Conservation (phyloP, 2,888 invertebrate genomes). For the Amiota mariae region DNA sequence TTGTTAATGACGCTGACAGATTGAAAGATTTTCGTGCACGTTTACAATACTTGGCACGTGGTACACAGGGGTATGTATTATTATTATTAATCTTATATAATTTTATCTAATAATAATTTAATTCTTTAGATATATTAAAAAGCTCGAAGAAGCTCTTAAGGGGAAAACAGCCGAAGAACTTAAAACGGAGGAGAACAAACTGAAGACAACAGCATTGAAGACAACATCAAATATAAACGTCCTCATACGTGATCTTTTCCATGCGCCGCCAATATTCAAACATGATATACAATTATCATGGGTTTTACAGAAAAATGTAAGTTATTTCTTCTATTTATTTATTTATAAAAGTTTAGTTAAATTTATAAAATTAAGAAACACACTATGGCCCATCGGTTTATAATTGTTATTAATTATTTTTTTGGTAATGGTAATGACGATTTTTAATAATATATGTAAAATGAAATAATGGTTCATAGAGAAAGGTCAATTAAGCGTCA, state of each 20-base stretch:
- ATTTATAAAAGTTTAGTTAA: constrained; percentile 7
- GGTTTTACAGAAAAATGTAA: constrained; percentile 77
- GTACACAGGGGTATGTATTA: constrained; percentile 85
- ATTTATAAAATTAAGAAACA: neutral
- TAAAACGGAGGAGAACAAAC: constrained; percentile 85
- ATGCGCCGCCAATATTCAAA: constrained; percentile 94
- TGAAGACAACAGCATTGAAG: constrained; percentile 86
- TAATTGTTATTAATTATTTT: too few species aligned
- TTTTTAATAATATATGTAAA: too few species aligned
- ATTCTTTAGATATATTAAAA: constrained; percentile 70
- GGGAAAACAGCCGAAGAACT: constrained; percentile 83
- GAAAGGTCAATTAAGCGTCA: too few species aligned
- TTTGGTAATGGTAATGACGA: too few species aligned
- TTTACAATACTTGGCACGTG: constrained; percentile 92
- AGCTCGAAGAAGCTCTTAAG: constrained; percentile 75
- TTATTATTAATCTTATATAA: constrained; percentile 63
- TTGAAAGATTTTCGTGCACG: constrained; percentile 90
- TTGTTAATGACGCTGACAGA: constrained; percentile 80
- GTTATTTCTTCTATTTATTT: constrained; percentile 22
- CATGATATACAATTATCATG: constrained; percentile 86
- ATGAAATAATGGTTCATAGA: too few species aligned
- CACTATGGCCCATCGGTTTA: too few species aligned
- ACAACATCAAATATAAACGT: constrained; percentile 94
- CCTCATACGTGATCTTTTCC: constrained; percentile 94
- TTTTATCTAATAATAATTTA: constrained; percentile 75